These are phyloP conservation scores for Piezodorus guildinii DNA, from an alignment of 1,140 invertebrate genomes.

Conservation along the genomic window DNA sequence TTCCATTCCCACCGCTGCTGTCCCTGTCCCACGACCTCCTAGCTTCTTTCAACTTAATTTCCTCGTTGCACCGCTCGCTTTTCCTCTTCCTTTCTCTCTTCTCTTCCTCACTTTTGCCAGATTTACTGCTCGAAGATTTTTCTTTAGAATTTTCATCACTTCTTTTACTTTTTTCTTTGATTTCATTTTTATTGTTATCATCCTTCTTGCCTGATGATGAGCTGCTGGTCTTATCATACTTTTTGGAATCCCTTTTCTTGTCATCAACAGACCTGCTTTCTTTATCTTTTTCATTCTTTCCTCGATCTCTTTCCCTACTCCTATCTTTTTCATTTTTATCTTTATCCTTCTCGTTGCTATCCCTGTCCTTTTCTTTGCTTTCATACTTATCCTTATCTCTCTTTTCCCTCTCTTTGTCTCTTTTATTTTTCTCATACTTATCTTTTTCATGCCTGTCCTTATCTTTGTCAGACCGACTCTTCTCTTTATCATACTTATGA, in stretches of 20 bases:
- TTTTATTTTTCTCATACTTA: conserved; percentile 5
- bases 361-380: conserved; percentile 13
- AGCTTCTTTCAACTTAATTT: conserved; percentile 18
- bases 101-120: conserved; percentile 18
- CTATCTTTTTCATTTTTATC: conserved; percentile 11
- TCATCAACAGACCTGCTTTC: conserved; percentile 15
- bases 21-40: conserved; percentile 27
- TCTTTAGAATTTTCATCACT: conserved; percentile 11
- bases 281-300: neutral
- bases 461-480: neutral
- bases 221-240: conserved; percentile 10
- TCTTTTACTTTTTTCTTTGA: conserved; percentile 8
- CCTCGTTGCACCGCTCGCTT: conserved; percentile 19
- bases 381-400: conserved; percentile 8
- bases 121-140: conserved; percentile 12
- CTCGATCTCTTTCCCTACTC: conserved; percentile 19
- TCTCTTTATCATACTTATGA: conserved; percentile 22
- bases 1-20: conserved; percentile 22
- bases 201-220: conserved; percentile 9
- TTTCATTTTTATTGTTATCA: conserved; percentile 22
- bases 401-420: neutral
- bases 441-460: conserved; percentile 6
- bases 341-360: conserved; percentile 5
- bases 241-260: conserved; percentile 8
- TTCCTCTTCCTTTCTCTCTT: conserved; percentile 14